These are phyloP conservation scores for Crematogaster levior DNA, from an alignment of 2,888 invertebrate genomes.

Conservation along the genomic window DNA sequence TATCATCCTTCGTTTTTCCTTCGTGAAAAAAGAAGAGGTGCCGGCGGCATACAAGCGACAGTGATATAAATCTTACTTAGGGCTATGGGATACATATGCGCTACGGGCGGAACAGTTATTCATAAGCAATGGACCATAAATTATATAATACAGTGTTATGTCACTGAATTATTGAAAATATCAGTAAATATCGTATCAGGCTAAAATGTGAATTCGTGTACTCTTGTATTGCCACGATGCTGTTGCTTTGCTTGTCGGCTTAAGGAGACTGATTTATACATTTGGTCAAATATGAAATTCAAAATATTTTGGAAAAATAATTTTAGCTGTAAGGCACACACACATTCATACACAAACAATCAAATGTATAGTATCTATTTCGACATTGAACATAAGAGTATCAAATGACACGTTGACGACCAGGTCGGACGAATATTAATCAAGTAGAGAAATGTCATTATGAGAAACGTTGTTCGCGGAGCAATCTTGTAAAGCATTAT, in stretches of 20 bases:
- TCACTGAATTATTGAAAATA: conserved; percentile 83
- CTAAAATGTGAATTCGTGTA: conserved; percentile 49
- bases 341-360: no score
- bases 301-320: background rate
- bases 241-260: background rate
- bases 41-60: conserved; percentile 52
- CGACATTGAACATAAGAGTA: background rate
- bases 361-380: background rate
- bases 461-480: conserved; percentile 80
- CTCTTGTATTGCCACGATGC: background rate
- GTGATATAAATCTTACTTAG: conserved; percentile 81
- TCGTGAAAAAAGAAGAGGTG: conserved; percentile 34
- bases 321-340: background rate
- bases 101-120: conserved; percentile 80
- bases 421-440: conserved; percentile 76
- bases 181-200: conserved; percentile 76
- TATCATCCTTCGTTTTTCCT: conserved; percentile 19
- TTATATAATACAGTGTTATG: conserved; percentile 79
- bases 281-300: background rate
- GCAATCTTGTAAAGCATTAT: conserved; percentile 85
- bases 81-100: conserved; percentile 72
- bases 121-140: conserved; percentile 84
- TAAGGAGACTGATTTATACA: background rate
- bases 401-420: background rate
- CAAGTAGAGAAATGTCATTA: conserved; percentile 76